Base-by-base conservation (phyloP, 2,113 vertebrate genomes). In the Cnemophilus loriae region DNA sequence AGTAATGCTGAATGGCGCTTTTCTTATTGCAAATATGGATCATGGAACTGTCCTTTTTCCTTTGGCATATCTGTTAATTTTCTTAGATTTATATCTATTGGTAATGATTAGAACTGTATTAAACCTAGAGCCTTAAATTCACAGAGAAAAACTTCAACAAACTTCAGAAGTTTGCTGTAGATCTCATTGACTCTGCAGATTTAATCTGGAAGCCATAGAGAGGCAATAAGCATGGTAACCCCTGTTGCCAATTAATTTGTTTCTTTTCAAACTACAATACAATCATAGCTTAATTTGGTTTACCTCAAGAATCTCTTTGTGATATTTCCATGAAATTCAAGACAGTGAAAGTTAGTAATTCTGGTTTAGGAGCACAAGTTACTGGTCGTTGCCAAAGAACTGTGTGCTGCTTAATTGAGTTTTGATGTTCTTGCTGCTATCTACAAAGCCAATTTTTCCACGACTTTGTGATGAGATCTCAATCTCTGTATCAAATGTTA, bases 241-340 rank as follows among this genome's bases (percentile, higher is more conserved):
- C 7, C n/a, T 42, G 22, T 20, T 83, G 69, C 59, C 24, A 73
- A 42, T 64, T 75, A 78, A 59, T 65, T 28, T n/a, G 42, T 53
- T 55, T 32, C 39, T 78, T 89, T 89, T 76, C 50, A 77, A 59
- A 67, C 22, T 64, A 20, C 59, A 93, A 2, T 50, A 26, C 7
- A 8, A 61, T 83, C 35, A 27, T 16, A 68, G 21, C 50, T 87
- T 69, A 79, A 83, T 74, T 93, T 35, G 39, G 35, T 84, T 95
- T 80, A 70, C 73, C 55, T 95, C 75, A 93, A 70, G 18, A 83
- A 94, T 67, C 8, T 65, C 33, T 74, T 77, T 60, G 55, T 90
- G 70, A 81, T 79, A 81, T 84, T 85, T 94, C 88, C 9, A 24
- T 88, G 69, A 96, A 96, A 96, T 92, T 91, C 77, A 89, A 86